Conservation (phyloP, 2,797 vertebrate species). For the Adrianichthys oophorus region DNA sequence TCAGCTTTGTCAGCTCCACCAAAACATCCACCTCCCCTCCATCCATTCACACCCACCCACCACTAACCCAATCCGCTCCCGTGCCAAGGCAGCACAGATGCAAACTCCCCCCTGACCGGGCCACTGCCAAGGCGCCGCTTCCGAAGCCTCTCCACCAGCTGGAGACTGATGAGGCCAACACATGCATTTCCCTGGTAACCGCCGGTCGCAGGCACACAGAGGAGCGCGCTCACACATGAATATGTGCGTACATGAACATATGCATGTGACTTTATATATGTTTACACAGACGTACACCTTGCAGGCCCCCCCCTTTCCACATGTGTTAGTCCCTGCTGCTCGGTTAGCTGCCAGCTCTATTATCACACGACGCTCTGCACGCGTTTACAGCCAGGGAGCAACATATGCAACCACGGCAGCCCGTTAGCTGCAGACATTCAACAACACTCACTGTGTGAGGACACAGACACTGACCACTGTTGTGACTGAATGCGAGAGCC, state of each 20-base stretch:
- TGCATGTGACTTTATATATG: conserved; percentile 47
- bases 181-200: conserved; percentile 87
- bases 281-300: conserved; percentile 42
- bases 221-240: conserved; percentile 54
- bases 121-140: conserved; percentile 82
- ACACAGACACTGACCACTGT: neutral
- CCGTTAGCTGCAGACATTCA: no score
- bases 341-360: conserved; percentile 61
- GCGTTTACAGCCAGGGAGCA: no score
- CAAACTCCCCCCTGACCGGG: conserved; percentile 85
- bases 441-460: no score
- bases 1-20: conserved; percentile 4
- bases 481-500: conserved; percentile 46
- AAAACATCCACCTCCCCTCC: conserved; percentile 24
- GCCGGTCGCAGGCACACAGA: conserved; percentile 63
- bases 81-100: conserved; percentile 85
- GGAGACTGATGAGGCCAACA: conserved; percentile 86
- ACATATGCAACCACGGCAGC: no score
- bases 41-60: conserved; percentile 46
- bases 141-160: conserved; percentile 84
- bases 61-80: conserved; percentile 64
- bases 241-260: conserved; percentile 45
- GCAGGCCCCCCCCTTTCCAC: conserved; percentile 13
- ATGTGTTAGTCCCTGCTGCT: conserved; percentile 14
- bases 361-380: conserved; percentile 64